Evolutionary conservation across 2,797 vertebrate species (phyloP).

Genomic region (Rhynchonycteris naso): DNA sequence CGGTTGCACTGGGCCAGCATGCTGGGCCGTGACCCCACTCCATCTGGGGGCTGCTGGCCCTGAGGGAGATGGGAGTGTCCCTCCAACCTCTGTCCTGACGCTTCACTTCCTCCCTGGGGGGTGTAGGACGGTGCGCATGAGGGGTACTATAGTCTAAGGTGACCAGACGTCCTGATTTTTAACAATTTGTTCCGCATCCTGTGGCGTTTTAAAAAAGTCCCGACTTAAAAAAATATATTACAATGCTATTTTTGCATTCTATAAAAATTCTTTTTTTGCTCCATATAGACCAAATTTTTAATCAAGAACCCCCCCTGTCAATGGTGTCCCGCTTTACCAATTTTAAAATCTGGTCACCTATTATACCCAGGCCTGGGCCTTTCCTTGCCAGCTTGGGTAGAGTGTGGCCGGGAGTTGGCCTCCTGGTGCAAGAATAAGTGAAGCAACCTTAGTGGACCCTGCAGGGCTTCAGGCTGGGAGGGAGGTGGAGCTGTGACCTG

Average conservation of each 20-base stretch:
- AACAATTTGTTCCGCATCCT: too few species aligned
- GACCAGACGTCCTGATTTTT: too few species aligned
- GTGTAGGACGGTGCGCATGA: not conserved
- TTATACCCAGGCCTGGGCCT: not conserved
- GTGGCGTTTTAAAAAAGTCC: too few species aligned
- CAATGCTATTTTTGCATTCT: too few species aligned
- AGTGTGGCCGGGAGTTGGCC: constrained; percentile 30
- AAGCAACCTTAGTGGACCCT: not conserved
- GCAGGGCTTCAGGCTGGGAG: not conserved
- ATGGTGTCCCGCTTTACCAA: too few species aligned
- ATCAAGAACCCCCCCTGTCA: too few species aligned
- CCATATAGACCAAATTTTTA: too few species aligned
- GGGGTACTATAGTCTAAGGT: too few species aligned
- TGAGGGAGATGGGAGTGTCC: not conserved
- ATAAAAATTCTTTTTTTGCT: too few species aligned
- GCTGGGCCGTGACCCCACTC: too few species aligned
- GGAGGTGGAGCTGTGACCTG: not conserved
- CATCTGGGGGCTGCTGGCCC: not conserved
- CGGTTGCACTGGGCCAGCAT: not conserved
- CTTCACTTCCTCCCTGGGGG: not conserved
- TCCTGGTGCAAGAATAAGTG: not conserved
- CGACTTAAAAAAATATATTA: too few species aligned
- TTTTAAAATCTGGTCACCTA: too few species aligned
- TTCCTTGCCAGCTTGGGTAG: constrained; percentile 66
- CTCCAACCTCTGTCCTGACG: not conserved